These are phyloP conservation scores for Anorthoa munda DNA, from an alignment of 2,888 invertebrate species.

Conservation along the genomic window DNA sequence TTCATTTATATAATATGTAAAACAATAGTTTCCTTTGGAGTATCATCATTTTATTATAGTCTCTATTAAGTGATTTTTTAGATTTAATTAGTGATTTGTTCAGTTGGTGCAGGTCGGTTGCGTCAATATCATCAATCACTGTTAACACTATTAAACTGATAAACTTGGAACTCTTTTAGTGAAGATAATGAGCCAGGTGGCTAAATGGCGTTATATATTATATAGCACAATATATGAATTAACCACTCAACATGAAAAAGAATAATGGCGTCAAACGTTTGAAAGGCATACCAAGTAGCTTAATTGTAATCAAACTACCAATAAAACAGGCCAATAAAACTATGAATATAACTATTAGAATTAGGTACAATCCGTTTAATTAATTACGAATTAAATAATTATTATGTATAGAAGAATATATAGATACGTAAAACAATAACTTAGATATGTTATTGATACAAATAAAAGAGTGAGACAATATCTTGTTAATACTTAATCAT, in stretches of 20 bases:
- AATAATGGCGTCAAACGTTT: not conserved
- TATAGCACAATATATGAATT: no score
- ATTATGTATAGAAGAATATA: not conserved
- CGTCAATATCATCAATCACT: not conserved
- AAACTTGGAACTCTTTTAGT: not conserved
- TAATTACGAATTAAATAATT: not conserved
- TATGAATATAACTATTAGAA: not conserved
- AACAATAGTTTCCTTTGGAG: not conserved
- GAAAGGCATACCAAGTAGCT: not conserved
- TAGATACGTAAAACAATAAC: constrained; percentile 8
- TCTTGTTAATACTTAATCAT: constrained; percentile 21
- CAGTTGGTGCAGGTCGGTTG: not conserved
- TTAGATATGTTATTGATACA: constrained; percentile 1
- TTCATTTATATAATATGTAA: not conserved
- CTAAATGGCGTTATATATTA: no score
- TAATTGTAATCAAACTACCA: not conserved
- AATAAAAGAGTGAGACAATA: constrained; percentile 5
- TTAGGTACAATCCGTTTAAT: not conserved
- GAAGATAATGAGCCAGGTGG: not conserved
- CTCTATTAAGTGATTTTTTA: not conserved
- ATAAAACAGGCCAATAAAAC: not conserved
- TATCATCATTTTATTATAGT: not conserved
- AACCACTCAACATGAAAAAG: no score
- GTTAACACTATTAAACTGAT: not conserved
- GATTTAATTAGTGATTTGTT: not conserved